phyloP scores from a whole-genome alignment of 2,888 invertebrate species.

The Eilema caniola region DNA sequence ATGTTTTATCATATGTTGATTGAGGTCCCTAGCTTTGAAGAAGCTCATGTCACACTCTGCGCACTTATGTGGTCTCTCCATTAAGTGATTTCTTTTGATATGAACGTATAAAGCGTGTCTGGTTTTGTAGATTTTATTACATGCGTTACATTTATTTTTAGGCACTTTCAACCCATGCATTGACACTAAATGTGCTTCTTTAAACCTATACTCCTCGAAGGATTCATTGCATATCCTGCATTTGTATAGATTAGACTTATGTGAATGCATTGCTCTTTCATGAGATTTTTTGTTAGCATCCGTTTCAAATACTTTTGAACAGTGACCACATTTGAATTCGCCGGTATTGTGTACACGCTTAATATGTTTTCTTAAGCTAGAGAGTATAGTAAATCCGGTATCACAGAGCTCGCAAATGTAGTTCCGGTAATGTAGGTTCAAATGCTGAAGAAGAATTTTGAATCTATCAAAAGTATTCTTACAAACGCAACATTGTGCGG shows the following conservation, averaged over 20 bases:
- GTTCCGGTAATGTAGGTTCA: conserved; percentile 67
- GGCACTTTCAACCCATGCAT: conserved; percentile 44
- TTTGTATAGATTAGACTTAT: not conserved
- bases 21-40: conserved; percentile 1
- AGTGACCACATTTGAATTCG: not conserved
- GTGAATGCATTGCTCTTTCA: conserved; percentile 11
- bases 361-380: not conserved
- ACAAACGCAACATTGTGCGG: conserved; percentile 42
- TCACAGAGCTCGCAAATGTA: conserved; percentile 64
- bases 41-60: conserved; percentile 68
- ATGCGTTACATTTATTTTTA: conserved; percentile 57
- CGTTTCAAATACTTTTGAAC: not conserved
- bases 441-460: conserved; percentile 56
- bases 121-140: conserved; percentile 57
- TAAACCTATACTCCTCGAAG: conserved; percentile 39
- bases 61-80: conserved; percentile 66
- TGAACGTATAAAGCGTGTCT: conserved; percentile 49
- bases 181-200: conserved; percentile 48
- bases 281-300: not conserved
- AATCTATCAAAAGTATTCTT: conserved; percentile 38
- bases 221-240: conserved; percentile 44
- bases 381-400: conserved; percentile 51
- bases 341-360: not conserved
- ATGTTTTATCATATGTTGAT: conserved; percentile 59
- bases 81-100: conserved; percentile 58